phyloP scores from a whole-genome alignment of 2,888 invertebrate species.

The Arctia plantaginis region DNA sequence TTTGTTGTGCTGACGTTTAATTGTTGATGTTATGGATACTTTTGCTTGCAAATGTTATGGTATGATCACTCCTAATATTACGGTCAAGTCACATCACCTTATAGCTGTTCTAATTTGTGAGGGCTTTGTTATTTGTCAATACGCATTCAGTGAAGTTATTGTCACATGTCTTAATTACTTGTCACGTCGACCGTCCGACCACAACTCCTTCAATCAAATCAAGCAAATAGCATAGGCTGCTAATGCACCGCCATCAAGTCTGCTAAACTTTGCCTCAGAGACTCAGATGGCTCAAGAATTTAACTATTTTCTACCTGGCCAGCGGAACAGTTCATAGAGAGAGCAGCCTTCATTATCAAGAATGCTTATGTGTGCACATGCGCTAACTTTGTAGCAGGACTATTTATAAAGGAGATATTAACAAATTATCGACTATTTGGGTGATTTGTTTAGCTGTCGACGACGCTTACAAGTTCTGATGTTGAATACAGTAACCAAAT shows the following conservation, averaged over 20 bases:
- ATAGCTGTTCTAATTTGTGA: not conserved
- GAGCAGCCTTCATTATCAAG: not conserved
- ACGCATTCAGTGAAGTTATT: not conserved
- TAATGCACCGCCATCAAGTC: not conserved
- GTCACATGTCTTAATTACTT: not conserved
- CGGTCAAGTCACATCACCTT: not conserved
- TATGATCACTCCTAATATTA: not conserved
- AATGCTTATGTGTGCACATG: not conserved
- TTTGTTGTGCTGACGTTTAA: conserved; percentile 22
- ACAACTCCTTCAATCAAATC: not conserved
- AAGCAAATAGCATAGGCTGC: not conserved
- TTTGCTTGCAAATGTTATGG: conserved; percentile 9
- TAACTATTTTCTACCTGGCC: not conserved
- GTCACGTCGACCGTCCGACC: not conserved
- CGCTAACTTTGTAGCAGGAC: not conserved
- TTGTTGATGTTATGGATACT: conserved; percentile 21
- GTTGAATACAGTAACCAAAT: not conserved
- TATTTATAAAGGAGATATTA: not conserved
- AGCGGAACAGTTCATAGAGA: not conserved
- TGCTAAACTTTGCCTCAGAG: not conserved
- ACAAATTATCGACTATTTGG: not conserved
- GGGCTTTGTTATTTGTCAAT: not conserved
- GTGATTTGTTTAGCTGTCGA: not conserved
- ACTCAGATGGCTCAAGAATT: not conserved
- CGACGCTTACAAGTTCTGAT: not conserved